Conservation (phyloP, 2,113 vertebrate genomes). For the Tiliqua scincoides region DNA sequence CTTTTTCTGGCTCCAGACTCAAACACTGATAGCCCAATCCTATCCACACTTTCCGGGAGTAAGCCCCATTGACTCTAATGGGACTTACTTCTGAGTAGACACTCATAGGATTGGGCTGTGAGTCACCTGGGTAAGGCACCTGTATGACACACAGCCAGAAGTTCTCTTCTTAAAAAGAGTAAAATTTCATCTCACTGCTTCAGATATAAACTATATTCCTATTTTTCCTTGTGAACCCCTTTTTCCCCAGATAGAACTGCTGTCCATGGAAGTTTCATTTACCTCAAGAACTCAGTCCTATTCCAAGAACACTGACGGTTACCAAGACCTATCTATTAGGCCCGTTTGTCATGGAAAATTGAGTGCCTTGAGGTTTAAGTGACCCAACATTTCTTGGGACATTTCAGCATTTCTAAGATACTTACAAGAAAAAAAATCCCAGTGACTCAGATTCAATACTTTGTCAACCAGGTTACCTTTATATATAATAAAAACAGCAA, state of each 20-base stretch:
- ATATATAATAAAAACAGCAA: not conserved
- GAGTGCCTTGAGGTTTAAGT: not conserved
- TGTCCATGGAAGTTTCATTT: not conserved
- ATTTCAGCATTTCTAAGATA: not conserved
- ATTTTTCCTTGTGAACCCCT: not conserved
- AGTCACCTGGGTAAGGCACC: not conserved
- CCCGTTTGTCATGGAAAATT: not conserved
- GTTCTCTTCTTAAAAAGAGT: not conserved
- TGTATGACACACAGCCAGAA: not conserved
- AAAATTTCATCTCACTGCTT: not conserved
- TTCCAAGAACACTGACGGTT: not conserved
- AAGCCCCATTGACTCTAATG: too few species aligned
- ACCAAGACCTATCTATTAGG: fast-evolving
- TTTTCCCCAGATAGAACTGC: not conserved
- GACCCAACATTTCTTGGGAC: not conserved
- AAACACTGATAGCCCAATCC: too few species aligned
- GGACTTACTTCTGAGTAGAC: too few species aligned
- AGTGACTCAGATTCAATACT: not conserved
- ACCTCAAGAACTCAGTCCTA: not conserved
- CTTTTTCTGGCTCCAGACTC: not conserved
- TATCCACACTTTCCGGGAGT: too few species aligned
- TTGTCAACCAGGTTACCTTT: not conserved
- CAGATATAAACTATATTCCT: not conserved
- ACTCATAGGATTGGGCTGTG: too few species aligned
- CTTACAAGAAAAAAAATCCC: not conserved